Evolutionary conservation across 2,888 invertebrate species (phyloP), one percentile per base, ranked within the genome.

Genomic region (Neoaliturus tenellus): DNA sequence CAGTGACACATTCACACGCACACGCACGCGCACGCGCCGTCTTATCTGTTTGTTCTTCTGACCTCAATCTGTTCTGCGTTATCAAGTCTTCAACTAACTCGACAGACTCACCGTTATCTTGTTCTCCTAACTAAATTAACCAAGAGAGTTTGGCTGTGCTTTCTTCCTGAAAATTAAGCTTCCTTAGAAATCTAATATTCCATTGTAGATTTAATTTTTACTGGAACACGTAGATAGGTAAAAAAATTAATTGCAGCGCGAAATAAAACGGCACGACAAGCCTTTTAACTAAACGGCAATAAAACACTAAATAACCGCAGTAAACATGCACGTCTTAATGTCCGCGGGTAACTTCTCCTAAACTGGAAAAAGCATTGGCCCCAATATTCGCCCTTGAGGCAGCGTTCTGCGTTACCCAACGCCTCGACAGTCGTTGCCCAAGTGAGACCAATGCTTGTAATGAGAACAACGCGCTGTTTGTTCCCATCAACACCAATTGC

Each of bases 361-460:
- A 62, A 12, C 62, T 62, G 62, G 62, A 62, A 62, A 62, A 62
- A 62, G 51, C 62, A 62, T 62, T 62, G 62, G 62, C 62, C 62
- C 62, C 62, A 62, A 62, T 62, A 17, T 31, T 20, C 62, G 20
- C 1, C 62, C 62, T 62, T 62, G 62, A 31, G 62, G 62, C 28
- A 62, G 28, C 62, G 62, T 62, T 62, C 28, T 28, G 28, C 62
- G 62, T 62, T 62, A 17, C 62, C 25, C 62, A 62, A 62, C n/a
- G n/a, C n/a, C n/a, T n/a, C n/a, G n/a, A n/a, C 55, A 12, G 62
- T 14, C 20, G 51, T 20, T 20, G 51, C 51, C 28, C 31, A 17
- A 62, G 62, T 62, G 62, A 28, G 62, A 62, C 62, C 62, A 62
- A 12, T 28, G 28, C 28, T 62, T 28, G 62, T 8, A 31, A 62